Percentiles rank a stretch among this genome's conserved stretches.
phyloP scores from a whole-genome alignment of 2,888 invertebrate species.

The Galeruca laticollis region DNA sequence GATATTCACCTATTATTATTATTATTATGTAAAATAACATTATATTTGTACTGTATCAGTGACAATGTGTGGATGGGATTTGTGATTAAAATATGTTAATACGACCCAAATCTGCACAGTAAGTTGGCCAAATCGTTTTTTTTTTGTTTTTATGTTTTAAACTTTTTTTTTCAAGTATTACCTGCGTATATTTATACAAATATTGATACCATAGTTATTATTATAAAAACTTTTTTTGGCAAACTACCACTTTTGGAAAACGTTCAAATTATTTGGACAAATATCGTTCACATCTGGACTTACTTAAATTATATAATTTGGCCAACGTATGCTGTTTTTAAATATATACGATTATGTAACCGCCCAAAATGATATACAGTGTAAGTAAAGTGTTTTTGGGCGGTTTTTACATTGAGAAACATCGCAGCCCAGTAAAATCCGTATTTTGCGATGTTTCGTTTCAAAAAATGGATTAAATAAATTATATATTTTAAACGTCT shows the following conservation, averaged over 20 bases:
- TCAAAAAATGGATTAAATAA: slow-evolving; percentile 47
- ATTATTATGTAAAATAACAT: too few relatives aligned
- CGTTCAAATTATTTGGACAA: not conserved
- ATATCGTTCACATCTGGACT: too few relatives aligned
- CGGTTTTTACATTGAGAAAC: slow-evolving; percentile 29
- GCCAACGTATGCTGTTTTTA: not conserved
- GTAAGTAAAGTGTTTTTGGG: not conserved
- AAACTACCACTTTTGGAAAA: not conserved
- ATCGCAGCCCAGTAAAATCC: too few relatives aligned
- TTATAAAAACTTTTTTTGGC: not conserved
- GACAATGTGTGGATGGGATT: slow-evolving; percentile 43
- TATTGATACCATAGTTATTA: too few relatives aligned
- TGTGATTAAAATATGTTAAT: slow-evolving; percentile 2
- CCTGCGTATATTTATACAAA: not conserved
- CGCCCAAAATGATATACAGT: not conserved
- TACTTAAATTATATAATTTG: not conserved
- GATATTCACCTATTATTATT: slow-evolving; percentile 2
- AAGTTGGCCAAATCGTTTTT: not conserved
- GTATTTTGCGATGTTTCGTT: too few relatives aligned
- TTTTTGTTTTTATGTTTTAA: not conserved
- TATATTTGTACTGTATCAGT: slow-evolving; percentile 50
- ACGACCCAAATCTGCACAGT: not conserved
- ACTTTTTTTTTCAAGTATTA: slow-evolving; percentile 1
- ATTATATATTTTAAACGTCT: slow-evolving; percentile 47
- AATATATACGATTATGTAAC: not conserved